These are phyloP conservation scores for Burhinus bistriatus DNA, from an alignment of 2,113 vertebrate species.

Conservation along the genomic window DNA sequence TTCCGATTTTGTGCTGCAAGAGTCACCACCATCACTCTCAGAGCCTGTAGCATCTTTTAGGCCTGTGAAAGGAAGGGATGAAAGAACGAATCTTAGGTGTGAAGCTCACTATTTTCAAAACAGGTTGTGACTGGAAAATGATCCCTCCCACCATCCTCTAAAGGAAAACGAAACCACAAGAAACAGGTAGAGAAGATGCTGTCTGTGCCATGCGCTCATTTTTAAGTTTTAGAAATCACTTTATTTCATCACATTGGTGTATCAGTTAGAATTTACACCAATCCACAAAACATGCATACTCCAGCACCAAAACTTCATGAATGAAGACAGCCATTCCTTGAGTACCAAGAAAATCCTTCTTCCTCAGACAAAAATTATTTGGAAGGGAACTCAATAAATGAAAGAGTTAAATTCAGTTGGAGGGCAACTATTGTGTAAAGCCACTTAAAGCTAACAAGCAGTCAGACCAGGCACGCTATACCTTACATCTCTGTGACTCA, in stretches of 20 bases:
- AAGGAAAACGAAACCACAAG: background rate
- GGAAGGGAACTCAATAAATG: background rate
- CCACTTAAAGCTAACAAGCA: conserved; percentile 24
- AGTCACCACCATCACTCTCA: conserved; percentile 92
- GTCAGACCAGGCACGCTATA: conserved; percentile 22
- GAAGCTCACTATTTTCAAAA: background rate
- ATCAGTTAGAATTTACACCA: background rate
- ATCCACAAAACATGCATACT: background rate
- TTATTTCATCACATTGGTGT: background rate
- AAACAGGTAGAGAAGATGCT: background rate
- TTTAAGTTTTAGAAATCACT: background rate
- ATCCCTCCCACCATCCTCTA: background rate
- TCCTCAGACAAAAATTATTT: background rate
- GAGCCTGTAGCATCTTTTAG: conserved; percentile 91
- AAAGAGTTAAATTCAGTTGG: conserved; percentile 10
- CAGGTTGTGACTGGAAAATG: background rate
- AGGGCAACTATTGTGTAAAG: background rate
- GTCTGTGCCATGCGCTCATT: background rate
- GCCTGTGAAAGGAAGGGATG: conserved; percentile 71
- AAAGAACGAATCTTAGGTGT: conserved; percentile 36
- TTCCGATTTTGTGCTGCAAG: conserved; percentile 86
- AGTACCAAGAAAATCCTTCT: background rate
- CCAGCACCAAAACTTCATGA: background rate
- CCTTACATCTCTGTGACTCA: conserved; percentile 60
- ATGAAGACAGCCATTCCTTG: background rate